These are phyloP conservation scores for Drosophila hydei DNA, from an alignment of 1,140 invertebrate species.

Conservation along the genomic window DNA sequence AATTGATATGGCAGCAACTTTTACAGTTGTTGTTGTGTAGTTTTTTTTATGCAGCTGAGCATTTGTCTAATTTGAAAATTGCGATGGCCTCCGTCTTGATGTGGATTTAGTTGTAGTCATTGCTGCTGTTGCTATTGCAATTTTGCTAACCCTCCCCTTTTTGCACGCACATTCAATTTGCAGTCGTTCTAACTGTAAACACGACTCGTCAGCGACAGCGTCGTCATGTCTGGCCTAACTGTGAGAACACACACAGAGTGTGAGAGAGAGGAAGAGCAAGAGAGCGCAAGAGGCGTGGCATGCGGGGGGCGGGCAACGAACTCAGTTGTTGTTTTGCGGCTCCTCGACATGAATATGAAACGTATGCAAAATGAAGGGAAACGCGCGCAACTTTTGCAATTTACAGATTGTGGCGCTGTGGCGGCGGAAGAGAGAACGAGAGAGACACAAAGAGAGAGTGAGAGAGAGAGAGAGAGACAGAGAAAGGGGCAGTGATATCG, in stretches of 20 bases:
- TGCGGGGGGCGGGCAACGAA: conserved; percentile 56
- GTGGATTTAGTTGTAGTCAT: conserved; percentile 22
- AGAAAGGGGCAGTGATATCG: neutral
- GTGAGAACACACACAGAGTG: conserved; percentile 29
- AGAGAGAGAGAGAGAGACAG: neutral
- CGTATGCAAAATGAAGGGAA: conserved; percentile 77
- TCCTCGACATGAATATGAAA: conserved; percentile 75
- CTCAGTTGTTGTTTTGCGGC: conserved; percentile 37
- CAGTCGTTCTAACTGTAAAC: conserved; percentile 68
- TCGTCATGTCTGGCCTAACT: conserved; percentile 62
- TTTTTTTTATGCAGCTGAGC: conserved; percentile 29
- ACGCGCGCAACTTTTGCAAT: conserved; percentile 63
- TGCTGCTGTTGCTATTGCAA: conserved; percentile 15
- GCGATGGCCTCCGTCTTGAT: conserved; percentile 62
- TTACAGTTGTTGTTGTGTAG: conserved; percentile 29
- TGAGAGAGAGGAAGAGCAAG: conserved; percentile 1
- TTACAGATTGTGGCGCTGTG: conserved; percentile 39
- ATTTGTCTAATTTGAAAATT: conserved; percentile 76
- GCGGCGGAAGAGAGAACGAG: neutral
- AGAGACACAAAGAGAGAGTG: neutral
- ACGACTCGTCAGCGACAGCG: conserved; percentile 49
- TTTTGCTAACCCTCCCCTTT: conserved; percentile 5
- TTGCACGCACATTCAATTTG: conserved; percentile 65
- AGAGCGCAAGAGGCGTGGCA: conserved; percentile 11
- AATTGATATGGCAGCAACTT: conserved; percentile 69